phyloP scores from a whole-genome alignment of 1,140 invertebrate genomes.

The Drosophila mayri region DNA sequence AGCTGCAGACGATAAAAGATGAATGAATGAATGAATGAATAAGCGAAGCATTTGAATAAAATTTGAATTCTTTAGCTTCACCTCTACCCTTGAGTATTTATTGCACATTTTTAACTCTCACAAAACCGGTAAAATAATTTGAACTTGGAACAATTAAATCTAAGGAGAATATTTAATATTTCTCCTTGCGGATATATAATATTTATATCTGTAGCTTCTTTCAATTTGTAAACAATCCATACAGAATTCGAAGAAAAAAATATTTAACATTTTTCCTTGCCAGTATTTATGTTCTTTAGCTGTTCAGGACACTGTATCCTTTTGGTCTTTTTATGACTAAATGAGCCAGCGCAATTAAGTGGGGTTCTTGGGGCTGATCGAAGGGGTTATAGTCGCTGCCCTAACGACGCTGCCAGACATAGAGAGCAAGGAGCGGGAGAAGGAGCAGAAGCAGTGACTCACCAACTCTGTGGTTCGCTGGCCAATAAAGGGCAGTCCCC shows the following conservation, averaged over 20 bases:
- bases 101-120: not conserved
- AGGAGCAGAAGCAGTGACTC: slow-evolving; percentile 37
- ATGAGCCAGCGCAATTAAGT: slow-evolving; percentile 73
- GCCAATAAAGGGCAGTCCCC: slow-evolving; percentile 25
- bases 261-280: not conserved
- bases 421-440: not conserved
- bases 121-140: not conserved
- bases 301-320: not conserved
- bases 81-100: not conserved
- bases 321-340: slow-evolving; percentile 58
- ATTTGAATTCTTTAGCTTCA: slow-evolving; percentile 39
- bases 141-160: not conserved
- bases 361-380: slow-evolving; percentile 13
- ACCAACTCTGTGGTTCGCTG: slow-evolving; percentile 1
- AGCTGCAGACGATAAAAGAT: slow-evolving; percentile 42
- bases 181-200: no score
- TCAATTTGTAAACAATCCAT: no score
- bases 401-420: slow-evolving; percentile 41
- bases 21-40: slow-evolving; percentile 56
- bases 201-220: no score
- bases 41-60: slow-evolving; percentile 59
- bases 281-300: not conserved
- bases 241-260: no score
- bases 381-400: not conserved
- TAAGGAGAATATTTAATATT: not conserved